Evolutionary conservation across 2,888 invertebrate genomes (phyloP), one percentile per base, ranked within the genome.

Genomic region (Sceliomorpha sp.): DNA sequence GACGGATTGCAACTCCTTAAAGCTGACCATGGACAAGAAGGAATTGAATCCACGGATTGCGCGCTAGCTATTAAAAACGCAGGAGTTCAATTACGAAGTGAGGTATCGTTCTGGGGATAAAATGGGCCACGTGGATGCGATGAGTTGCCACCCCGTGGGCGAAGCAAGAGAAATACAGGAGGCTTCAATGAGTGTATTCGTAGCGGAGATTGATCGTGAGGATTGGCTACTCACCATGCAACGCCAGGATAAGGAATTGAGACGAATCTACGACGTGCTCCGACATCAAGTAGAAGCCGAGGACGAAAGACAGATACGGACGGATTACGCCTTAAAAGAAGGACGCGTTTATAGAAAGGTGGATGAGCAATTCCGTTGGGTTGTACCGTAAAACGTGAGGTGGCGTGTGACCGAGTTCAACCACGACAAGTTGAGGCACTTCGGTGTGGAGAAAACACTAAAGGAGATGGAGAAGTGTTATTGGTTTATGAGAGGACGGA

Each of bases 51-150:
- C 31, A 3, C 14, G 29, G 1, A 45, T 29, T 13, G 29, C 45
- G n/a, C n/a, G n/a, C n/a, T n/a, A n/a, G n/a, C n/a, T n/a, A n/a
- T n/a, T n/a, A n/a, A n/a, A n/a, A n/a, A n/a, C n/a, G n/a, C n/a
- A n/a, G n/a, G n/a, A n/a, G n/a, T 64, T 36, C n/a, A 44, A 56
- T 9, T 64, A 27, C 10, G 15, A 31, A 4, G 45, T 9, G 7
- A 10, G 8, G 3, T 40, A 63, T 36, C 17, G 55, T 7, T 7
- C 34, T 5, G 53, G 55, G 13, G 17, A 29, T n/a, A 14, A 13
- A 0, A 62, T 63, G 63, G 20, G 47, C 10, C 56, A 63, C 15
- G 53, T 13, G 0, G 59, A 60, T 13, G 34, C 15, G 2, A 8
- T 59, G 2, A 60, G 34, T 6, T 15, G 50, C 1, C 1, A 53